Base-by-base conservation (phyloP, 2,888 invertebrate species). In the Tethea ocularis region DNA sequence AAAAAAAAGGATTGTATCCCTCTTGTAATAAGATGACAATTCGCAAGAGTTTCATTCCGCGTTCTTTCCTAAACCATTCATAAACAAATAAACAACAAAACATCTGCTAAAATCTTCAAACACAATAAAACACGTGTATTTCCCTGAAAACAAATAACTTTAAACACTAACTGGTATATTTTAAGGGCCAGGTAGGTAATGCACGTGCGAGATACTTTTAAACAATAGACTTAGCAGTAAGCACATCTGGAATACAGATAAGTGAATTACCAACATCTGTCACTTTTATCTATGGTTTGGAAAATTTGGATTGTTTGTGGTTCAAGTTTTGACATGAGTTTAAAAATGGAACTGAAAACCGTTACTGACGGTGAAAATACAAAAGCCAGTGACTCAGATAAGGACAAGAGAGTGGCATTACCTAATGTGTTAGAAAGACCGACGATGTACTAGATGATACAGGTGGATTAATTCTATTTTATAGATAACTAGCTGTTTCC, bases 201-300 rank as follows among this genome's bases (percentile, higher is more conserved):
- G 54, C 68, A 62, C 68, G 61, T 71, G 63, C 55, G 57, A 57
- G 57, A 33, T 22, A 52, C 60, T 52, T 20, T 36, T 55, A n/a
- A 62, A 71, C 71, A 72, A 72, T 64, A 59, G 57, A 57, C 61
- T 55, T 33, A 33, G 36, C 51, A 29, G 29, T 58, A 57, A 62
- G 24, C 61, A 69, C 72, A 72, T 72, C 71, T 72, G 73, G 64
- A 38, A 17, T 58, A 46, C 7, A 17, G 64, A 62, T 71, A 17
- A 69, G 71, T 29, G 15, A 17, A 46, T 56, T 55, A 62, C 65
- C 62, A 67, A 71, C 69, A 65, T 64, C 29, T 53, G 52, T 26
- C 26, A 11, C 11, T 52, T 33, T 29, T n/a, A 29, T 26, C 23
- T 26, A 53, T 54, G 22, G 54, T 20, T 54, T 20, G 54, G 20